phyloP scores from a whole-genome alignment of 2,113 vertebrate species.

The Pipa parva region DNA sequence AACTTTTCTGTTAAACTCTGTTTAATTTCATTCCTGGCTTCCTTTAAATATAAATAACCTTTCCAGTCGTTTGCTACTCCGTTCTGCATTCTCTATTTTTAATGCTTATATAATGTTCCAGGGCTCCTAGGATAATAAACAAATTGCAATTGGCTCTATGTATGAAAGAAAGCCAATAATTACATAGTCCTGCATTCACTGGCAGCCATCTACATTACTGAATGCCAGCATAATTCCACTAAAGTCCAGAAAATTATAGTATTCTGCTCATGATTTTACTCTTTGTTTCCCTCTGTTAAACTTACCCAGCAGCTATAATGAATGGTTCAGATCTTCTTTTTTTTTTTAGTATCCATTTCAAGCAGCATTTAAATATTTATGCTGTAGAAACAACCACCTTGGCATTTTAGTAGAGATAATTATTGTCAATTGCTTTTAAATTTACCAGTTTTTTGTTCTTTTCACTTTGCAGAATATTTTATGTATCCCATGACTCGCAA shows the following conservation, averaged over 20 bases:
- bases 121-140: too few relatives aligned
- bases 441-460: conserved; percentile 25
- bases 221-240: conserved; percentile 2
- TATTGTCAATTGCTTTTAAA: not conserved
- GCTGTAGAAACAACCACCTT: not conserved
- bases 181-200: not conserved
- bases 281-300: not conserved
- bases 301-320: conserved; percentile 3
- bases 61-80: too few relatives aligned
- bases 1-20: too few relatives aligned
- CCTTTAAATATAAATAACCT: too few relatives aligned
- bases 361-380: conserved; percentile 16
- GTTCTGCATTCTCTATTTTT: too few relatives aligned
- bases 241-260: not conserved
- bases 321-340: too few relatives aligned
- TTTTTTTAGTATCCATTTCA: not conserved
- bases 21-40: too few relatives aligned
- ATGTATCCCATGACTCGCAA: conserved; percentile 75
- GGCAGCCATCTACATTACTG: not conserved
- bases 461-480: conserved; percentile 72
- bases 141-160: too few relatives aligned
- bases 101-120: too few relatives aligned
- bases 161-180: too few relatives aligned
- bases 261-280: not conserved
- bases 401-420: too few relatives aligned